These are phyloP conservation scores for Drosophila aldrichi DNA, from an alignment of 2,888 invertebrate genomes.

Conservation along the genomic window DNA sequence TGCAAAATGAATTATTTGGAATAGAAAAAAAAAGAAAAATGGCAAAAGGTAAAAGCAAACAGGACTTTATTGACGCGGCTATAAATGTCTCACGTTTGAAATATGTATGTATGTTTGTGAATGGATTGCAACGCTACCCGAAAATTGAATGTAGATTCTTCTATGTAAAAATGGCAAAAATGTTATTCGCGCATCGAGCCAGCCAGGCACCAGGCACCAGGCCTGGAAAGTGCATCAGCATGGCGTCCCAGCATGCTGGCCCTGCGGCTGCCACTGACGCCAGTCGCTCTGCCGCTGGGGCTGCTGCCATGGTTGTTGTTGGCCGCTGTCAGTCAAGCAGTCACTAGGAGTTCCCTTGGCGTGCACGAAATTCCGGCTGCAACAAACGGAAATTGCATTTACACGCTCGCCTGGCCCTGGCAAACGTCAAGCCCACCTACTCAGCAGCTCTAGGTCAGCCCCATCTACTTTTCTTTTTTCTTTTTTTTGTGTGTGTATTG, in stretches of 20 bases:
- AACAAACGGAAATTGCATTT: slow-evolving; percentile 74
- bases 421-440: slow-evolving; percentile 24
- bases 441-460: slow-evolving; percentile 7
- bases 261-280: slow-evolving; percentile 1
- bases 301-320: slow-evolving; percentile 7
- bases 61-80: neutral
- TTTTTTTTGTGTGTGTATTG: slow-evolving; percentile 9
- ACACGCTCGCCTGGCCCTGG: slow-evolving; percentile 56
- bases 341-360: slow-evolving; percentile 39
- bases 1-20: neutral
- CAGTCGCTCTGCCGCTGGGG: neutral
- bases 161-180: neutral
- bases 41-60: neutral
- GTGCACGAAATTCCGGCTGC: slow-evolving; percentile 71
- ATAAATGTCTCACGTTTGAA: neutral
- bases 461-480: neutral
- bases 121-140: neutral
- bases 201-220: slow-evolving; percentile 8
- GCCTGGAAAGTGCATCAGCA: slow-evolving; percentile 22
- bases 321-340: slow-evolving; percentile 38
- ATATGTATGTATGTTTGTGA: neutral
- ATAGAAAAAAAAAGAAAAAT: neutral
- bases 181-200: neutral
- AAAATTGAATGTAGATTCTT: slow-evolving; percentile 1
- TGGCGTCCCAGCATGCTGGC: slow-evolving; percentile 13